These are phyloP conservation scores for Tursiops truncatus DNA, from an alignment of 2,113 vertebrate species.

Conservation along the genomic window DNA sequence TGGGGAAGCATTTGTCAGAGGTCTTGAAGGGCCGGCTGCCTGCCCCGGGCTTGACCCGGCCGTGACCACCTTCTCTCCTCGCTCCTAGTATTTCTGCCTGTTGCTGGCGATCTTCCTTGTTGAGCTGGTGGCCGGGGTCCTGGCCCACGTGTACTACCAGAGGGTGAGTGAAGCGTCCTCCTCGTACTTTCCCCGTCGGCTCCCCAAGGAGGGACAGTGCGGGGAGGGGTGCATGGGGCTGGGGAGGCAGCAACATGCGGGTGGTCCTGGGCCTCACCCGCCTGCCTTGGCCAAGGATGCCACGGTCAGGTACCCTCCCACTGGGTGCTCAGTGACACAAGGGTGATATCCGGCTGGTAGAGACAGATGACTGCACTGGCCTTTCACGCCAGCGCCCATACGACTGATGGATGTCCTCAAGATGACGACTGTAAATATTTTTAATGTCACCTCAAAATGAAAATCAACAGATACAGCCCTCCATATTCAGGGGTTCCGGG, in stretches of 20 bases:
- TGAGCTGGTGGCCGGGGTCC: constrained; percentile 90
- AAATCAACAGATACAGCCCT: not conserved
- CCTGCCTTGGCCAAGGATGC: not conserved
- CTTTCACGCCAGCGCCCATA: not conserved
- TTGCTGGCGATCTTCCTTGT: constrained; percentile 90
- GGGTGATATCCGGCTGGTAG: not conserved
- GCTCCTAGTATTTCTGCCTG: constrained; percentile 86
- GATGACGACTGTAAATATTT: not conserved
- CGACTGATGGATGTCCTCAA: accelerated
- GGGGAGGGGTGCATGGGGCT: accelerated
- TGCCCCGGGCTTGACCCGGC: accelerated
- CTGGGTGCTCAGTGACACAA: not conserved
- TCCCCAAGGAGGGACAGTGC: accelerated
- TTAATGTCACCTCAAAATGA: not conserved
- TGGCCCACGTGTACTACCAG: constrained; percentile 92
- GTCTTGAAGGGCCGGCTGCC: not conserved
- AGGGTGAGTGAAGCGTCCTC: constrained; percentile 82
- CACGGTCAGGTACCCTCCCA: not conserved
- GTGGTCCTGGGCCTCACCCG: not conserved
- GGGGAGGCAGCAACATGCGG: too few relatives aligned
- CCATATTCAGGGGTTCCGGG: not conserved
- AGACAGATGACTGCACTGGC: not conserved
- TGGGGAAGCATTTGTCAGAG: not conserved
- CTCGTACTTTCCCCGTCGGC: accelerated
- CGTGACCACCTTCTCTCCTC: constrained; percentile 51